Conservation (phyloP, 2,113 vertebrate species). For the Terrapene triunguis region DNA sequence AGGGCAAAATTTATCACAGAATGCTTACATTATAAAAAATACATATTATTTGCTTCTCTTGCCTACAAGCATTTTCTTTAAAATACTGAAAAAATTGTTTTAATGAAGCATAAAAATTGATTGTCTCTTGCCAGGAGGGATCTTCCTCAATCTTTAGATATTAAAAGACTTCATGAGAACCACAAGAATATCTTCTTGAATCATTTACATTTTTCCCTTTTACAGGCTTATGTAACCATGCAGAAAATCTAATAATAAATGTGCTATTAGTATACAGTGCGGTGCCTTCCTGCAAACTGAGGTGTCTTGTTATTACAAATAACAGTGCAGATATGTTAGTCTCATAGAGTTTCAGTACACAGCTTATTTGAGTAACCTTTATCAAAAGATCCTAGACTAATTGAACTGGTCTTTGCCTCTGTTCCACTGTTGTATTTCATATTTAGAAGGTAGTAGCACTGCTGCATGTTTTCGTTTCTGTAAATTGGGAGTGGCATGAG, state of each 20-base stretch:
- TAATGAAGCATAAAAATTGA: constrained; percentile 85
- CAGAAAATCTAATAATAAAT: constrained; percentile 88
- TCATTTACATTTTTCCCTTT: constrained; percentile 83
- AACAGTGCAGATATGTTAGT: constrained; percentile 56
- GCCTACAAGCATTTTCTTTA: constrained; percentile 77
- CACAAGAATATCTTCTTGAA: constrained; percentile 81
- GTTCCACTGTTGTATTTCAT: constrained; percentile 41
- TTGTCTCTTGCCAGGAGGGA: constrained; percentile 80
- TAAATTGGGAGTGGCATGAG: constrained; percentile 63
- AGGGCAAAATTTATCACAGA: constrained; percentile 64
- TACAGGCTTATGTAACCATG: constrained; percentile 85
- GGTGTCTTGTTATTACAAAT: constrained; percentile 59
- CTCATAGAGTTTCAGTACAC: neutral
- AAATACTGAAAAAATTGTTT: constrained; percentile 72
- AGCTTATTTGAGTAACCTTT: constrained; percentile 69
- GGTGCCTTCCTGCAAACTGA: constrained; percentile 72
- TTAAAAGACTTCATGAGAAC: constrained; percentile 81
- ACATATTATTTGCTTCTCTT: constrained; percentile 53
- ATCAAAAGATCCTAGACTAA: constrained; percentile 70
- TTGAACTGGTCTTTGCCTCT: constrained; percentile 55
- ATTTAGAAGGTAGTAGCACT: constrained; percentile 20
- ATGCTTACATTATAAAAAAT: constrained; percentile 40
- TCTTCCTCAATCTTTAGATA: constrained; percentile 79
- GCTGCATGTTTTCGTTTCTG: constrained; percentile 50
- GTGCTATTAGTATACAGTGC: constrained; percentile 77